Conservation (phyloP, 1,140 invertebrate species). For the Lepidurus couesii region DNA sequence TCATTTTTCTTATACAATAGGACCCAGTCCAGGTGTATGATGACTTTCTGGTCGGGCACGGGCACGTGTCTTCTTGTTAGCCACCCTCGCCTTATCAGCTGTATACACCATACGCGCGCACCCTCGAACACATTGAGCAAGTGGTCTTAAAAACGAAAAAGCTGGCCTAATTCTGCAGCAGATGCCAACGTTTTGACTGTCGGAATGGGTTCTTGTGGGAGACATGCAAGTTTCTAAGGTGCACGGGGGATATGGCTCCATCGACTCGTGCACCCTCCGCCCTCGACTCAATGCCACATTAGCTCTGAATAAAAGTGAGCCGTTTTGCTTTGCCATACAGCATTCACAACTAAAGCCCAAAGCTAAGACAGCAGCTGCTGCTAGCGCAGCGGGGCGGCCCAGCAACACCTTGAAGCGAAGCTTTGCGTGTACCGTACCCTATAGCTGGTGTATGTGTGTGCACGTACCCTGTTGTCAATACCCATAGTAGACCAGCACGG, state of each 20-base stretch:
- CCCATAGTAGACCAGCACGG: background rate
- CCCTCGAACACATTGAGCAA: background rate
- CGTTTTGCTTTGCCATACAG: background rate
- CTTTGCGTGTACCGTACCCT: background rate
- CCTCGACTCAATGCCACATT: conserved; percentile 14
- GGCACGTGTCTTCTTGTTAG: background rate
- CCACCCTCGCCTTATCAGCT: conserved; percentile 1
- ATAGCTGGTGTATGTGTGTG: background rate
- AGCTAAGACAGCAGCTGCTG: conserved; percentile 17
- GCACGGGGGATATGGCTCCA: background rate
- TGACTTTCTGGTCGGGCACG: background rate
- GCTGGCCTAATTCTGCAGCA: conserved; percentile 12
- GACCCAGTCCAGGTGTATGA: background rate
- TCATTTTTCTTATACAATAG: background rate
- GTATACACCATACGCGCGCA: background rate
- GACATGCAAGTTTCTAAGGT: background rate
- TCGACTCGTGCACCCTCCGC: background rate
- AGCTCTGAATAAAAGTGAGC: conserved; percentile 10
- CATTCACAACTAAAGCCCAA: background rate
- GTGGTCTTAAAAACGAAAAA: background rate
- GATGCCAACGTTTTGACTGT: background rate
- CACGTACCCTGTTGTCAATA: background rate
- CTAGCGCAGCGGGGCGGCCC: background rate
- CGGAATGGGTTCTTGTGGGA: background rate
- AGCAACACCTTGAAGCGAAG: background rate